Percentiles rank a stretch among this genome's conserved stretches.
phyloP scores from a whole-genome alignment of 2,888 invertebrate genomes.

The Epistrophe eligans region DNA sequence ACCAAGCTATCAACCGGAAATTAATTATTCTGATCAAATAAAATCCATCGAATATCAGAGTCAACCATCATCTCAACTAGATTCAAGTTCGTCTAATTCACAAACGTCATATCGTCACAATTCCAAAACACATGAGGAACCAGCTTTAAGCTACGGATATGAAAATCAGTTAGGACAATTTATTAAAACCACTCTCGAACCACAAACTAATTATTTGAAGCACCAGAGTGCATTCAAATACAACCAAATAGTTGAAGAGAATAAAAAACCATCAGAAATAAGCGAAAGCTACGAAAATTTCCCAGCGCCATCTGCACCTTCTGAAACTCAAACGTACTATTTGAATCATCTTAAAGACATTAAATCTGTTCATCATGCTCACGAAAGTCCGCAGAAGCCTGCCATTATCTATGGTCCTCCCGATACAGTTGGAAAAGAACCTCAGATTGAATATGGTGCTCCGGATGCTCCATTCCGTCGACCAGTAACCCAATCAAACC shows the following conservation, averaged over 20 bases:
- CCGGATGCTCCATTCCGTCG: conserved; percentile 64
- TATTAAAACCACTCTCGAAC: background rate
- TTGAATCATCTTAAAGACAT: conserved; percentile 47
- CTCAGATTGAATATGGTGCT: conserved; percentile 43
- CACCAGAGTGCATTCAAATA: background rate
- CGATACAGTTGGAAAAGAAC: conserved; percentile 45
- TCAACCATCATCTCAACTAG: background rate
- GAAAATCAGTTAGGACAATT: background rate
- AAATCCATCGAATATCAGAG: conserved; percentile 16
- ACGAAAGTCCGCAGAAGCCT: conserved; percentile 35
- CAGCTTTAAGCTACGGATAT: conserved; percentile 16
- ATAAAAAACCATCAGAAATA: background rate
- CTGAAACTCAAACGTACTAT: background rate
- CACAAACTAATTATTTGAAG: background rate
- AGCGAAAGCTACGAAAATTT: background rate
- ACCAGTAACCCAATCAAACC: conserved; percentile 80
- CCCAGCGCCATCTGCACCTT: background rate
- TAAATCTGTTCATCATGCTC: conserved; percentile 29
- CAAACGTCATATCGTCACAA: conserved; percentile 3
- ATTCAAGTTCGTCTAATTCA: conserved; percentile 20
- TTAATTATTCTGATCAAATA: background rate
- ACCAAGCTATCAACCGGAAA: background rate
- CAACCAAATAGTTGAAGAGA: background rate
- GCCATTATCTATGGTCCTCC: conserved; percentile 71
- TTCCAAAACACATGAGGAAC: background rate